Evolutionary conservation across 1,140 invertebrate genomes (phyloP).

Genomic region (Hestina assimilis): DNA sequence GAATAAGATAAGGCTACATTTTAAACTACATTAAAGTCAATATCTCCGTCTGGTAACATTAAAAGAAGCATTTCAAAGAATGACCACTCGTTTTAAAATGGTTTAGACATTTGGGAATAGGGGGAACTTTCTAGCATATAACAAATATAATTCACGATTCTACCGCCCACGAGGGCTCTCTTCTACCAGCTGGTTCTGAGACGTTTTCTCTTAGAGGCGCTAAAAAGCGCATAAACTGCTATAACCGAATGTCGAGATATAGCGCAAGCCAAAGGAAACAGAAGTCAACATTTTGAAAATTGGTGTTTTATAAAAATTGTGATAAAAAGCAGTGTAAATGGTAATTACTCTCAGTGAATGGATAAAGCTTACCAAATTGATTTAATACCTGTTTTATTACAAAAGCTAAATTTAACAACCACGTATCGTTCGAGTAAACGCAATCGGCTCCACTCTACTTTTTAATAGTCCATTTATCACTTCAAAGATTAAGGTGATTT

Average conservation of each 20-base stretch:
- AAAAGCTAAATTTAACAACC: too few relatives aligned
- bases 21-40: conserved; percentile 18
- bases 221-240: conserved; percentile 59
- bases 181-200: conserved; percentile 44
- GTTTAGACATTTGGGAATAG: conserved; percentile 20
- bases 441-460: too few relatives aligned
- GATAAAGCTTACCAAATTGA: too few relatives aligned
- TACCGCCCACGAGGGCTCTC: conserved; percentile 33
- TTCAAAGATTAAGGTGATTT: too few relatives aligned
- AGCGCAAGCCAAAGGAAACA: conserved; percentile 3
- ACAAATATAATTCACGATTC: conserved; percentile 36
- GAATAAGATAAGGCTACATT: neutral
- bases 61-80: conserved; percentile 21
- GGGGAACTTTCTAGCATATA: conserved; percentile 23
- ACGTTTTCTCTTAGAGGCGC: conserved; percentile 50
- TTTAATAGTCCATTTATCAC: too few relatives aligned
- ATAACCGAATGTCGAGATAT: conserved; percentile 38
- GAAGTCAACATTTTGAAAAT: neutral
- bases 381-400: too few relatives aligned
- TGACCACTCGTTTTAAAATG: conserved; percentile 15
- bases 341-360: too few relatives aligned
- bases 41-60: conserved; percentile 15
- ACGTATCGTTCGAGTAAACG: too few relatives aligned
- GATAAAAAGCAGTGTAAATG: too few relatives aligned
- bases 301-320: too few relatives aligned